Evolutionary conservation across 1,140 invertebrate species (phyloP), one percentile per base, ranked within the genome.

Genomic region (Trissolcus basalis): DNA sequence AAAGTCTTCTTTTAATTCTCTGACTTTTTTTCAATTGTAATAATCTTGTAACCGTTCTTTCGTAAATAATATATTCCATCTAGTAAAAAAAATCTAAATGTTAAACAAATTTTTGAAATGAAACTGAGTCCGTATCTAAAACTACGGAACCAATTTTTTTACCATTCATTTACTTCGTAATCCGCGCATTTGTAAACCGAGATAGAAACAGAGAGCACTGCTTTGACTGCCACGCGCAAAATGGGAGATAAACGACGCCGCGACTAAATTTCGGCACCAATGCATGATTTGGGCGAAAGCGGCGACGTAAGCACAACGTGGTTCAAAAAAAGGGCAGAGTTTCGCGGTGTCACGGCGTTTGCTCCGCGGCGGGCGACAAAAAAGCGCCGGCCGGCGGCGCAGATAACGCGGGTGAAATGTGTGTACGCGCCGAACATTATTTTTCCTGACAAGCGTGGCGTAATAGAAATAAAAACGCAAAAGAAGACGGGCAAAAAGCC

Each of bases 381-480:
- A 41, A 61, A 43, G 48, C 68, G 45, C 16, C 16, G 12, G 16
- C 44, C 43, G n/a, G 39, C 12, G 12, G 16, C 8, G 19, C 41
- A 72, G 75, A 68, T 77, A 77, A 56, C 69, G 33, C 44, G 14
- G 63, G 69, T 72, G 61, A 77, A 77, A 77, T 77, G 75, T 68
- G 75, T 74, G 58, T 44, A 58, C 47, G 50, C 51, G 63, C 12
- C 13, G 51, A 58, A 70, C 74, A 77, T 77, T 72, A 77, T 77
- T 77, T 64, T 68, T 14, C 45, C 35, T 48, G 56, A 58, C 56
- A 68, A 72, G 60, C 54, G 61, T 72, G 74, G 41, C 61, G 68
- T 72, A 58, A 72, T 77, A 63, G 63, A 77, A 77, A 71, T 48
- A 70, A 76, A 65, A 68, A 1, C 41, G 0, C 33, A 59, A 73